A percentile compares a stretch with the other conserved stretches of the same genome.
phyloP scores from a whole-genome alignment of 2,888 invertebrate genomes.

The Stictocephala bisonia region DNA sequence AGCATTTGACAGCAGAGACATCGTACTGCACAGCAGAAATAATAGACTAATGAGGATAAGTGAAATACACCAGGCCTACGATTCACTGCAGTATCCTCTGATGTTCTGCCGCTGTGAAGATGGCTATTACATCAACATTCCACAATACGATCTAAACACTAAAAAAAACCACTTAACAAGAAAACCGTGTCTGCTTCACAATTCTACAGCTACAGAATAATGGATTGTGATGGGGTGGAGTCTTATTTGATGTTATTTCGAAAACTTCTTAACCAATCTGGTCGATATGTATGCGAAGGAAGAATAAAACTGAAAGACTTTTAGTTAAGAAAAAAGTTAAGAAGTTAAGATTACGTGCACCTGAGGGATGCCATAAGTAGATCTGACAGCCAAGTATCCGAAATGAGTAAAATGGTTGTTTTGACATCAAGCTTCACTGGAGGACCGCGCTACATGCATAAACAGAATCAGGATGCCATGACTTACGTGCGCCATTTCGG shows the following conservation, averaged over 20 bases:
- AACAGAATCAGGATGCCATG: no score
- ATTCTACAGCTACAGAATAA: neutral
- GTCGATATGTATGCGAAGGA: neutral
- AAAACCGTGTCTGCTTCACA: slow-evolving; percentile 35
- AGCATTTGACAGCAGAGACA: slow-evolving; percentile 49
- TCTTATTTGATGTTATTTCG: neutral
- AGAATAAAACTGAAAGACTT: no score
- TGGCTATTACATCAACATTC: slow-evolving; percentile 40
- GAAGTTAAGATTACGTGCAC: no score
- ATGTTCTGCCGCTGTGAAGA: slow-evolving; percentile 27
- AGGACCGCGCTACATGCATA: no score
- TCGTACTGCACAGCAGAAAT: slow-evolving; percentile 54
- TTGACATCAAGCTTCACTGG: no score
- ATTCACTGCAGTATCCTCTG: slow-evolving; percentile 12
- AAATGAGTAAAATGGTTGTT: no score
- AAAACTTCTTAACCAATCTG: slow-evolving; percentile 47
- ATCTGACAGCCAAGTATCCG: no score
- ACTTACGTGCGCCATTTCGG: slow-evolving; percentile 31
- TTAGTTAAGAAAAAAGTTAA: no score
- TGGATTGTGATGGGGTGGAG: slow-evolving; percentile 14
- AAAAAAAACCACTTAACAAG: slow-evolving; percentile 4
- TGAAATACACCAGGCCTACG: neutral
- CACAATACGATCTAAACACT: slow-evolving; percentile 22
- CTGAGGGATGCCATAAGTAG: no score
- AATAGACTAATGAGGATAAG: neutral